A percentile compares a stretch with the other conserved stretches of the same genome.
These are phyloP conservation scores for Conchocele bisecta DNA, from an alignment of 2,888 invertebrate species.

Conservation along the genomic window DNA sequence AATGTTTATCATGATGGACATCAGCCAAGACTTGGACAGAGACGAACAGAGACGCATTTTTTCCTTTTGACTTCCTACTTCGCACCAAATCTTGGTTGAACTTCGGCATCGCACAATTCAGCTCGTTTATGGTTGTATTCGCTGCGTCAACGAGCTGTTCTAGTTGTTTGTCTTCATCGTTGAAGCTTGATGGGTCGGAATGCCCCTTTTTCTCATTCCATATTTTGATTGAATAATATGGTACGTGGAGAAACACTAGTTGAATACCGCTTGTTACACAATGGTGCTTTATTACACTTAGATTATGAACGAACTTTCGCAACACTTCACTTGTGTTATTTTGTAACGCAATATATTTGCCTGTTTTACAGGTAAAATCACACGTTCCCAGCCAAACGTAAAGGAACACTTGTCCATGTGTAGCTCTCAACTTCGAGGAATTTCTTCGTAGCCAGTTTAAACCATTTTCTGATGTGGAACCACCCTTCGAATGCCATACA, in stretches of 20 bases:
- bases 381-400: slow-evolving; percentile 26
- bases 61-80: slow-evolving; percentile 3
- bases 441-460: slow-evolving; percentile 5
- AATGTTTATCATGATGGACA: slow-evolving; percentile 5
- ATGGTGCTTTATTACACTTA: not conserved
- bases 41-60: not conserved
- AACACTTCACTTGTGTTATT: not conserved
- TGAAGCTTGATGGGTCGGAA: slow-evolving; percentile 2
- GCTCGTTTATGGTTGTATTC: slow-evolving; percentile 4
- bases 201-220: slow-evolving; percentile 24
- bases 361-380: slow-evolving; percentile 10
- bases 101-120: slow-evolving; percentile 11
- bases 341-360: not conserved
- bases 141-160: not conserved
- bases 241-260: slow-evolving; percentile 15
- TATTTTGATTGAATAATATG: slow-evolving; percentile 15
- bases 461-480: not conserved
- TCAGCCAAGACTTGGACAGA: slow-evolving; percentile 10
- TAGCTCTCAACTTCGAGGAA: not conserved
- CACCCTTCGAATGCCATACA: not conserved
- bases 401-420: not conserved
- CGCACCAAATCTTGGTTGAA: slow-evolving; percentile 12
- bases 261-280: not conserved
- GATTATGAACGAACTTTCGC: not conserved
- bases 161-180: slow-evolving; percentile 7